Conservation (phyloP, 2,888 invertebrate genomes). For the Melikaiella ostensackeni region DNA sequence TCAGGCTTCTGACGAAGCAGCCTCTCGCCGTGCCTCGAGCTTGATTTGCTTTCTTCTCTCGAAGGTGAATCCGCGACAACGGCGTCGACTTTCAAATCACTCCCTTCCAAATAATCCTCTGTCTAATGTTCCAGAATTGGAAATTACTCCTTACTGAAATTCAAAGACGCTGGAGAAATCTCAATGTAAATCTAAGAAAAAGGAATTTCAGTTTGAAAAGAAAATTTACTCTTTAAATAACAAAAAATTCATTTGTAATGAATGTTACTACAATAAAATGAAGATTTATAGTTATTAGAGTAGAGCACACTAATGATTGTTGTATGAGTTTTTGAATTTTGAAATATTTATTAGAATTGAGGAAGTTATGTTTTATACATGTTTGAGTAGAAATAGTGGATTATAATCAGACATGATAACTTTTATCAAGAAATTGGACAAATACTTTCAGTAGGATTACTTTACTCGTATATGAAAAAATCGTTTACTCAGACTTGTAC, state of each 20-base stretch:
- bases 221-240: neutral
- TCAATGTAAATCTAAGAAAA: neutral
- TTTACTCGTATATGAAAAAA: no score
- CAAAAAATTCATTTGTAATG: neutral
- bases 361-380: no score
- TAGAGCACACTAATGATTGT: no score
- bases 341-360: no score
- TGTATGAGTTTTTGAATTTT: no score
- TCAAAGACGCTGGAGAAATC: neutral
- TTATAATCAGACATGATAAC: no score
- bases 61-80: constrained; percentile 25
- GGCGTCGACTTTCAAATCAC: constrained; percentile 29
- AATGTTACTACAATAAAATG: neutral
- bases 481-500: no score
- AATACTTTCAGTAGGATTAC: no score
- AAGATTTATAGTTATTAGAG: neutral
- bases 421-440: no score
- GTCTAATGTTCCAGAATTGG: neutral
- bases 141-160: neutral
- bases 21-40: constrained; percentile 50
- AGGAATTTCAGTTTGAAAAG: neutral
- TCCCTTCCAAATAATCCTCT: neutral
- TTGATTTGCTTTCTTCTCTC: constrained; percentile 42
- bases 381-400: no score
- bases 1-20: constrained; percentile 46